Evolutionary conservation across 2,113 vertebrate genomes (phyloP), one percentile per base, ranked within the genome.

Genomic region (Gymnocephalus cernua): DNA sequence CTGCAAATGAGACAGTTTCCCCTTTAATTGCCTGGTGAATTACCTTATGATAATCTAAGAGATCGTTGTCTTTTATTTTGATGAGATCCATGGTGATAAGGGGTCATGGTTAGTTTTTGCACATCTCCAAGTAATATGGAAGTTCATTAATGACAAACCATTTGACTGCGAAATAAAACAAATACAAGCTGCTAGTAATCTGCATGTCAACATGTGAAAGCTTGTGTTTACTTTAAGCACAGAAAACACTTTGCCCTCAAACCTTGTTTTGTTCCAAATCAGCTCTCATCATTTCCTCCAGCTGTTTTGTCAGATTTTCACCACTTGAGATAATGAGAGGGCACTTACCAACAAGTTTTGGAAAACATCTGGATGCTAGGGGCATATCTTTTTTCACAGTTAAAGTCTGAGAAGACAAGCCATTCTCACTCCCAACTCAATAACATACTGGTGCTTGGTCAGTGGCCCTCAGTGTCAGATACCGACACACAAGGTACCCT

Each of bases 241-340:
- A 21, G 16, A 68, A 57, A 32, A 47, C 0, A 6, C 8, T 51
- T 64, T 41, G 27, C 45, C 27, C 53, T 66, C 50, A 25, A 62
- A 61, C n/a, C 25, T 74, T 23, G 32, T 73, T 87, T 79, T 59
- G 35, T 56, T 71, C 50, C 21, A 75, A 61, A 79, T 61, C 73
- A 57, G 79, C 50, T 58, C 78, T 75, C 59, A 53, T 57, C 18
- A 16, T 54, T 25, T 79, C 27, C 41, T 71, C 32, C 82, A 70
- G 75, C 76, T 87, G 85, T 61, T 74, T 70, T 63, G 44, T 85
- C 59, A 57, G 47, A 47, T 89, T 80, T 59, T 82, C 69, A 82
- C 74, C 84, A 75, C 54, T 79, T 11, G 16, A 84, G 74, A 86
- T 74, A 83, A 80, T 85, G 53, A 85, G 62, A 82, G 79, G 72